Conservation (phyloP, 2,797 vertebrate genomes). For the Melanotaenia nigrans region DNA sequence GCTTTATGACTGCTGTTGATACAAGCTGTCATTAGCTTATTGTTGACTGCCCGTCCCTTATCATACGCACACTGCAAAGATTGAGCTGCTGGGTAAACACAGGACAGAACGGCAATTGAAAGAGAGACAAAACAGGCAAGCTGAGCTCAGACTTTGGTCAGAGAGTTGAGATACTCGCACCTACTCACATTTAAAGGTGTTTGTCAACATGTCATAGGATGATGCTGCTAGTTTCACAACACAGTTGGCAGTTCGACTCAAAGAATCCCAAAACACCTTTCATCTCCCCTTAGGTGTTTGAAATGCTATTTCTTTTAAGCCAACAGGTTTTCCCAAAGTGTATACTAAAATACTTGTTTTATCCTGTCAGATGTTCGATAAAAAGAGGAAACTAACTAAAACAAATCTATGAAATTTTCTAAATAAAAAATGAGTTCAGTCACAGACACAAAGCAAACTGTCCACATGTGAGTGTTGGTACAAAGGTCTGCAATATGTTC, state of each 20-base stretch:
- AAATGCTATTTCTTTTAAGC: background rate
- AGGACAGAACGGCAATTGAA: conserved; percentile 29
- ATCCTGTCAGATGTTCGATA: background rate
- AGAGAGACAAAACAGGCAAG: conserved; percentile 36
- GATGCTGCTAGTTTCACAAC: background rate
- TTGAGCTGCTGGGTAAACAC: conserved; percentile 66
- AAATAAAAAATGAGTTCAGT: no score
- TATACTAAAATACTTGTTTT: background rate
- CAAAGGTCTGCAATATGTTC: background rate
- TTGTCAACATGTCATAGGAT: background rate
- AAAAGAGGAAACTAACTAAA: background rate
- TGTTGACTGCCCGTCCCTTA: conserved; percentile 71
- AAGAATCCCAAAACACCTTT: background rate
- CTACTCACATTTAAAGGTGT: background rate
- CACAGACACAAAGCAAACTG: background rate
- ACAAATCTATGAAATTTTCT: no score
- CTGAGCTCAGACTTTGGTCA: conserved; percentile 33
- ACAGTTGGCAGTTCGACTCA: background rate
- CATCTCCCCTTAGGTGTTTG: no score
- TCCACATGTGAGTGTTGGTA: background rate
- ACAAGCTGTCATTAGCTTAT: conserved; percentile 64
- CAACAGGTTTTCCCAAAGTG: background rate
- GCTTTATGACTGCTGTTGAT: conserved; percentile 71
- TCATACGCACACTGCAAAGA: conserved; percentile 55
- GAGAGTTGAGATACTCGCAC: conserved; percentile 30